These are phyloP conservation scores for Premnoplex brunnescens DNA, from an alignment of 2,797 vertebrate genomes.

Conservation along the genomic window DNA sequence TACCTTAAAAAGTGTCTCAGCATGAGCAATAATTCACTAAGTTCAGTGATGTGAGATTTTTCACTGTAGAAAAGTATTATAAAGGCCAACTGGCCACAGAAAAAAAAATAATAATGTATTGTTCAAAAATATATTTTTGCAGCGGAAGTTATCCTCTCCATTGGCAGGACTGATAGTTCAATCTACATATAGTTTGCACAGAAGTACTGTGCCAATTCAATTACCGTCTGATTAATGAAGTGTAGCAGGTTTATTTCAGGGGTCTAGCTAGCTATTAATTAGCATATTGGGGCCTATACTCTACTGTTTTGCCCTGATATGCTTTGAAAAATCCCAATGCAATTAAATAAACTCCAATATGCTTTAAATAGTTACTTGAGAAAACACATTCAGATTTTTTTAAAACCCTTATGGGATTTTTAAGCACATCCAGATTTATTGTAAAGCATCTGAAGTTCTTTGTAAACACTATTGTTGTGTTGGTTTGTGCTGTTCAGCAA, in stretches of 20 bases:
- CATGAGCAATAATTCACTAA: background rate
- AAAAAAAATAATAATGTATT: conserved; percentile 10
- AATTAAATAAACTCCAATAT: conserved; percentile 82
- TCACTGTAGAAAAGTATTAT: background rate
- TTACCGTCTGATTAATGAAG: conserved; percentile 84
- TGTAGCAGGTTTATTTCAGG: conserved; percentile 82
- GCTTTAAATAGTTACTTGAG: conserved; percentile 81
- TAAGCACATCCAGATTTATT: conserved; percentile 77
- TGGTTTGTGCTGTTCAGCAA: conserved; percentile 32
- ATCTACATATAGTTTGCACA: conserved; percentile 77
- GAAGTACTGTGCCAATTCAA: conserved; percentile 82
- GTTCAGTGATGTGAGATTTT: background rate
- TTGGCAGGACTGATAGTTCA: conserved; percentile 71
- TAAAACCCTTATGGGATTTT: conserved; percentile 70
- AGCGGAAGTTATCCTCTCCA: conserved; percentile 46
- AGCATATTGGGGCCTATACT: conserved; percentile 80
- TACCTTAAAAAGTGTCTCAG: conserved; percentile 14
- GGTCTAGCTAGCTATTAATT: conserved; percentile 83
- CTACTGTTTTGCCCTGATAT: conserved; percentile 80
- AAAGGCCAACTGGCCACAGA: background rate
- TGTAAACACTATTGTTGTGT: conserved; percentile 44
- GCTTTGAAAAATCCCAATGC: conserved; percentile 80
- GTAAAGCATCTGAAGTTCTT: conserved; percentile 66
- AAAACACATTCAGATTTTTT: conserved; percentile 75
- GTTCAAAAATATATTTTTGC: background rate